Evolutionary conservation across 2,888 invertebrate genomes (phyloP).

Genomic region (Meliscaeva auricollis): DNA sequence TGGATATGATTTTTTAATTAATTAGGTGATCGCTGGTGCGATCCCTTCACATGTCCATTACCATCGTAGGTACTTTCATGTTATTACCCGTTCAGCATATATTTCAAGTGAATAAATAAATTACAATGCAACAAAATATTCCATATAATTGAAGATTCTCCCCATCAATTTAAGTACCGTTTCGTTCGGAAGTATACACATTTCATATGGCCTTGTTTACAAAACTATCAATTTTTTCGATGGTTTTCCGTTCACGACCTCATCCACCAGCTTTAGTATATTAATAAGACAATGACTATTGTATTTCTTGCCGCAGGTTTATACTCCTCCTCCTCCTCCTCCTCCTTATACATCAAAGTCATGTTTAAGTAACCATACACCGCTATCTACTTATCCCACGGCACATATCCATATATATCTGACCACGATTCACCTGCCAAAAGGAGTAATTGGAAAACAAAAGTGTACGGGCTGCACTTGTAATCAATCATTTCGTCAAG

Average conservation of each 20-base stretch:
- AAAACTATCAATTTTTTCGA: not conserved
- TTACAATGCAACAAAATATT: too few relatives aligned
- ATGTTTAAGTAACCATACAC: conserved; percentile 26
- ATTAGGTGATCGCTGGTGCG: too few relatives aligned
- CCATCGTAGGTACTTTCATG: too few relatives aligned
- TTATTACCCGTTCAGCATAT: too few relatives aligned
- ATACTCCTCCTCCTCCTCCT: conserved; percentile 31
- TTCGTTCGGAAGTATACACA: not conserved
- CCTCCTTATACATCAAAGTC: conserved; percentile 47
- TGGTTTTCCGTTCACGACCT: conserved; percentile 30
- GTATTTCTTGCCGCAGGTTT: not conserved
- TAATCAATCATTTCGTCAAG: conserved; percentile 75
- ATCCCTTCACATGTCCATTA: too few relatives aligned
- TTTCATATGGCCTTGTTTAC: not conserved
- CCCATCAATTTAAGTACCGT: not conserved
- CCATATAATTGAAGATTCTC: not conserved
- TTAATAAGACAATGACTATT: not conserved
- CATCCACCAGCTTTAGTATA: not conserved
- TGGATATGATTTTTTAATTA: too few relatives aligned
- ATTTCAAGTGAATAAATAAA: too few relatives aligned
- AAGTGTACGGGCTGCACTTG: conserved; percentile 48
- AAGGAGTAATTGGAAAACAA: conserved; percentile 71
- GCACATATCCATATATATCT: conserved; percentile 26
- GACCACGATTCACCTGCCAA: conserved; percentile 61
- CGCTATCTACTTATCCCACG: conserved; percentile 26